Base-by-base conservation (phyloP, 2,888 invertebrate species). In the Drepana falcataria region DNA sequence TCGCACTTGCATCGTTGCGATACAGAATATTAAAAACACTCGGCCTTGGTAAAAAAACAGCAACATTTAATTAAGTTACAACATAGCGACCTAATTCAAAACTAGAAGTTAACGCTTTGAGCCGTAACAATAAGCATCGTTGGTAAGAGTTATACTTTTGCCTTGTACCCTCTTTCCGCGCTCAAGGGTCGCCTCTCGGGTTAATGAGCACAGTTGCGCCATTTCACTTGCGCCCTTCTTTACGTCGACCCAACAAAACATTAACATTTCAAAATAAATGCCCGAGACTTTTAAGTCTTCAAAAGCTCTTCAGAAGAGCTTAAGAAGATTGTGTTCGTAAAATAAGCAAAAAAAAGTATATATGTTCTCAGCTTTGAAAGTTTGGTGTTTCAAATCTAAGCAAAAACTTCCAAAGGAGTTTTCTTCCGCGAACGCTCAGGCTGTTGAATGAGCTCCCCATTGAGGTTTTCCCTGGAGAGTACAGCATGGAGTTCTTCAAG, bases 131-230 rank as follows among this genome's bases (percentile, higher is more conserved):
- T 68, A 64, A 66, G 62, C 59, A 63, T 57, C 64, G 69, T 69
- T 69, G 64, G 67, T 68, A 69, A 71, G 64, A 62, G 68, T 64
- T 64, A 72, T 69, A 72, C 73, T 75, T 69, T 70, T 57, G 55
- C 69, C 35, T 59, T 61, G 56, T 61, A 58, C 61, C 56, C 58
- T 57, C 59, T 67, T 62, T 55, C 59, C 57, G 55, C 54, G 51
- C 54, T 51, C 51, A 9, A 44, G 44, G 44, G 44, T 2, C 44
- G 9, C 5, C 44, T 44, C 58, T 56, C 49, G 67, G 73, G 75
- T 77, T 79, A 80, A 79, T 80, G 77, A 79, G 76, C 64, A 61
- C 68, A 65, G 65, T 70, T 77, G 75, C 72, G 68, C 76, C 62
- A 64, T 77, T 71, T 64, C 71, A 69, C 69, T 40, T 53, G 35